Evolutionary conservation across 2,113 vertebrate species (phyloP).

Genomic region (Mellivora capensis): DNA sequence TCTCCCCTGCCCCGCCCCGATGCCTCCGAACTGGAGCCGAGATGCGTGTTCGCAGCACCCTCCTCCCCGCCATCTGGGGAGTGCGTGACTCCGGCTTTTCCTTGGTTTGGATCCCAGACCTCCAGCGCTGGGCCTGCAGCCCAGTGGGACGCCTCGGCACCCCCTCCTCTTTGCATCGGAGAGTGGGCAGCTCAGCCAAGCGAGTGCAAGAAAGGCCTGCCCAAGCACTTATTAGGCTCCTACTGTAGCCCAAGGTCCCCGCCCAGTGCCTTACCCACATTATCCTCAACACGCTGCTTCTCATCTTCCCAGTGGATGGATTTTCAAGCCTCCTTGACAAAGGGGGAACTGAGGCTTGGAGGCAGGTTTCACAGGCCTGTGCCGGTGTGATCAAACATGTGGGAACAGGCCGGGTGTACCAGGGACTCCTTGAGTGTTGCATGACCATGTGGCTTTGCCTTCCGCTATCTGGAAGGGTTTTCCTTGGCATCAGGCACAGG

Average conservation of each 20-base stretch:
- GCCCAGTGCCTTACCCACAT: fast-evolving
- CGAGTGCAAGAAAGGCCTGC: not conserved
- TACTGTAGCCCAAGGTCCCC: fast-evolving
- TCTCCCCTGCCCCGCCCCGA: not conserved
- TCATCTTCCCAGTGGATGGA: not conserved
- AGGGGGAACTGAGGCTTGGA: not conserved
- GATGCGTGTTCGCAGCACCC: fast-evolving
- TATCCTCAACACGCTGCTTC: fast-evolving
- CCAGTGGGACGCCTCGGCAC: fast-evolving
- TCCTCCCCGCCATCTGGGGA: not conserved
- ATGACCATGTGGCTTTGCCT: not conserved
- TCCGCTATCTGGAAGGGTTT: not conserved
- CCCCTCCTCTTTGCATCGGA: not conserved
- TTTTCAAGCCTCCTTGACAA: not conserved
- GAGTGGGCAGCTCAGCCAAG: not conserved
- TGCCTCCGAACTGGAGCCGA: not conserved
- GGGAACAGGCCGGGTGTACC: not conserved
- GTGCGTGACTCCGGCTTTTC: not conserved
- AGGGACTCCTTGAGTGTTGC: fast-evolving
- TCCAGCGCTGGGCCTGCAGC: not conserved
- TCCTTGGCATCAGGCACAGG: fast-evolving
- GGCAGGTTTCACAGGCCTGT: not conserved
- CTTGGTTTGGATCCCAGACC: not conserved
- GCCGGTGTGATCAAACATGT: not conserved
- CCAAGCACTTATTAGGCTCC: not conserved